Evolutionary conservation across 2,888 invertebrate genomes (phyloP).

Genomic region (Rhagophthalmus giganteus): DNA sequence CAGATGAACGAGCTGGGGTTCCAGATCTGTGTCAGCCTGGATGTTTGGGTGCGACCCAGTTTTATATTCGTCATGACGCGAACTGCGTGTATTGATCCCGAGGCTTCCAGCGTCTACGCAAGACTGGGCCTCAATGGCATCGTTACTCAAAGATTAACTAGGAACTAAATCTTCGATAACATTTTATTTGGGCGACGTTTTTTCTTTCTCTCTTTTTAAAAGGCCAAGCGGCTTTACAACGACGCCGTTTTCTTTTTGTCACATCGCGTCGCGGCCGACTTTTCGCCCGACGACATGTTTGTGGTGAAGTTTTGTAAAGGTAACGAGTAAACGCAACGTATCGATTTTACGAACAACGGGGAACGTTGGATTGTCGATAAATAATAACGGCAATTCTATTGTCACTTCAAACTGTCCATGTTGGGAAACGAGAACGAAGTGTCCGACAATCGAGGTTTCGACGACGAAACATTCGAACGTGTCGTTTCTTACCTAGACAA

Average conservation of each 20-base stretch:
- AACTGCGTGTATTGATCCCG: constrained; percentile 49
- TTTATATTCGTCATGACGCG: constrained; percentile 44
- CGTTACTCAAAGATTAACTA: constrained; percentile 27
- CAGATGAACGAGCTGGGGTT: constrained; percentile 26
- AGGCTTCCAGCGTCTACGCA: constrained; percentile 43
- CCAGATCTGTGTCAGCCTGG: constrained; percentile 36
- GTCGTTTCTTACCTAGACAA: too few relatives aligned
- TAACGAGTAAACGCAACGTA: too few relatives aligned
- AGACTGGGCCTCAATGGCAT: constrained; percentile 38
- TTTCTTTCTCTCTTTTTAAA: constrained; percentile 1
- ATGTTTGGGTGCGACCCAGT: constrained; percentile 47
- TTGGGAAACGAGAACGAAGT: neutral
- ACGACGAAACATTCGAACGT: too few relatives aligned
- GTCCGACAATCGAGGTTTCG: neutral
- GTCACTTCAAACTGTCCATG: neutral
- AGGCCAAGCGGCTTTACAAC: too few relatives aligned
- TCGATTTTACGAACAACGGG: too few relatives aligned
- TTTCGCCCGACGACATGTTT: too few relatives aligned
- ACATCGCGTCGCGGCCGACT: too few relatives aligned
- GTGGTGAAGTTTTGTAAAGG: too few relatives aligned
- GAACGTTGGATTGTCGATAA: too few relatives aligned
- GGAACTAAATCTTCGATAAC: constrained; percentile 10
- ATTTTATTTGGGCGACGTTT: constrained; percentile 2
- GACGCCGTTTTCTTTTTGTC: too few relatives aligned
- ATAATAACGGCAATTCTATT: constrained; percentile 6